Conservation (phyloP, 2,113 vertebrate species). For the Thomomys bottae region DNA sequence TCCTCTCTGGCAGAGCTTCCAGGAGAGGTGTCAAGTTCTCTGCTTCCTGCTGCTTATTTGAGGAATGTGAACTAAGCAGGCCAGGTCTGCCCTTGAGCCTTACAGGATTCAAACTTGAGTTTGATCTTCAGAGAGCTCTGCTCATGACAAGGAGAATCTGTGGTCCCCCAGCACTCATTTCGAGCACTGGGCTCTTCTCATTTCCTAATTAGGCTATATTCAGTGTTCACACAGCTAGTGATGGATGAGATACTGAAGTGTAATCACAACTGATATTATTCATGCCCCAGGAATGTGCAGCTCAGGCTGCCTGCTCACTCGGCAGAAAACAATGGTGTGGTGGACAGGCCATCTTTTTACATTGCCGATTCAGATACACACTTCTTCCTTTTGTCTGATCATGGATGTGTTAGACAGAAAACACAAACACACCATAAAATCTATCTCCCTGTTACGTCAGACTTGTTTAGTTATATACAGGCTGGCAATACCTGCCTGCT, state of each 20-base stretch:
- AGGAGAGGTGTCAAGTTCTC: background rate
- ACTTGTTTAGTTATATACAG: background rate
- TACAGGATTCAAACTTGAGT: background rate
- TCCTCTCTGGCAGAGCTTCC: background rate
- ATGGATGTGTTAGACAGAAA: slow-evolving; percentile 5
- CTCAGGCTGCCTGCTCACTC: slow-evolving; percentile 80
- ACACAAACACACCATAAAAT: background rate
- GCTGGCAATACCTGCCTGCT: background rate
- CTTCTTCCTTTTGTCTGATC: slow-evolving; percentile 35
- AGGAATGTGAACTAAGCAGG: slow-evolving; percentile 1
- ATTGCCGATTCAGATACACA: background rate
- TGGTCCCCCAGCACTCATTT: background rate
- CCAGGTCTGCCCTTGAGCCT: slow-evolving; percentile 6
- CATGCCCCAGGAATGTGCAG: slow-evolving; percentile 88
- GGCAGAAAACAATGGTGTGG: slow-evolving; percentile 84
- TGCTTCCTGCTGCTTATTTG: background rate
- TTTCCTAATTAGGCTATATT: slow-evolving; percentile 91
- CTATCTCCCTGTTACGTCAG: background rate
- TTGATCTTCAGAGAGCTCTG: background rate
- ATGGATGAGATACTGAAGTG: slow-evolving; percentile 85
- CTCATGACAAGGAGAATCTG: background rate
- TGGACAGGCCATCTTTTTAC: slow-evolving; percentile 72
- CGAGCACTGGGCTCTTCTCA: slow-evolving; percentile 69
- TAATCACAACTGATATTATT: slow-evolving; percentile 89
- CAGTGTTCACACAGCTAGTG: slow-evolving; percentile 83